Conservation (phyloP, 1,140 invertebrate genomes). For the Conopomorpha cramerella region DNA sequence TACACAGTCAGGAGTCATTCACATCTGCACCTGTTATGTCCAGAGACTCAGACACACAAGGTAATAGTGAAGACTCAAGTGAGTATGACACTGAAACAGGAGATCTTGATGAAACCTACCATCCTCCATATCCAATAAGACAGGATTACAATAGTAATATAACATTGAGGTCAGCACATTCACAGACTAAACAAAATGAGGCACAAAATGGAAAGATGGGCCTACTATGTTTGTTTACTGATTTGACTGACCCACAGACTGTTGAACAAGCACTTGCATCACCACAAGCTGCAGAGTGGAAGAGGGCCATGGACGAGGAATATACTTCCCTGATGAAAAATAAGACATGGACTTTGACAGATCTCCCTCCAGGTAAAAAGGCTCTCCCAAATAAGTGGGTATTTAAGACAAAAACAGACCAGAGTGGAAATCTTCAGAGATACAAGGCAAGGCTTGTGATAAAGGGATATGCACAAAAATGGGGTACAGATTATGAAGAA, state of each 20-base stretch:
- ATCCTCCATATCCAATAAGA: neutral
- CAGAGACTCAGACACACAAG: neutral
- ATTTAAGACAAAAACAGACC: conserved; percentile 11
- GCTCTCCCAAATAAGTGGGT: conserved; percentile 11
- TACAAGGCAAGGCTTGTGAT: conserved; percentile 18
- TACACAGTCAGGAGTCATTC: neutral
- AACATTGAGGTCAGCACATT: conserved; percentile 1
- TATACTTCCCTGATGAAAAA: conserved; percentile 23
- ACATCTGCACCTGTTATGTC: too few relatives aligned
- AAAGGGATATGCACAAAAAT: conserved; percentile 17
- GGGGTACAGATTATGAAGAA: conserved; percentile 18
- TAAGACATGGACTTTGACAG: conserved; percentile 31
- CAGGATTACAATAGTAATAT: conserved; percentile 1
- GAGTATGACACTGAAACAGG: conserved; percentile 1
- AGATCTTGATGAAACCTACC: conserved; percentile 4
- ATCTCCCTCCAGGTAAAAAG: conserved; percentile 15
- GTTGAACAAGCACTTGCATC: conserved; percentile 21
- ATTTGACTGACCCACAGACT: conserved; percentile 11
- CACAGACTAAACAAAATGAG: neutral
- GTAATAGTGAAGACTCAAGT: neutral
- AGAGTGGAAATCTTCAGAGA: conserved; percentile 6
- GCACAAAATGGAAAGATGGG: conserved; percentile 2
- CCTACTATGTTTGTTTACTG: conserved; percentile 4
- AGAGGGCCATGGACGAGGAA: conserved; percentile 31
- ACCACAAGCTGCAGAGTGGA: conserved; percentile 20